phyloP scores from a whole-genome alignment of 2,797 vertebrate species.

The Macropus fuliginosus region DNA sequence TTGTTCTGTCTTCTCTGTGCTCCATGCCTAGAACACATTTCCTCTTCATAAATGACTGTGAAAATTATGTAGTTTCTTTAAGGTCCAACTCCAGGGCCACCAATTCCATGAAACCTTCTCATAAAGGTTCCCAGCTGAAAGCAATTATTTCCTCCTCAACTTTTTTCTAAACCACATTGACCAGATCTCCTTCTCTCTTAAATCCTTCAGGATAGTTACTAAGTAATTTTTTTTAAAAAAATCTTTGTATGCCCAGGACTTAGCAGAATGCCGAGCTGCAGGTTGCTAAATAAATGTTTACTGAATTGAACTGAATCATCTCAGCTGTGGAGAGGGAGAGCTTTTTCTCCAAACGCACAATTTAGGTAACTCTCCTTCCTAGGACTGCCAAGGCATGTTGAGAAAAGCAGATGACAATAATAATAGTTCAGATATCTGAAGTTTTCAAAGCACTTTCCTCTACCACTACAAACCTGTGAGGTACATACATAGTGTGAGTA shows the following conservation, averaged over 20 bases:
- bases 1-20: neutral
- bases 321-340: neutral
- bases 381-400: neutral
- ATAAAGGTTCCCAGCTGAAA: neutral
- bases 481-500: neutral
- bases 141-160: neutral
- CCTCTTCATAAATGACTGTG: neutral
- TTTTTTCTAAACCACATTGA: neutral
- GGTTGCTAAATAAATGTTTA: neutral
- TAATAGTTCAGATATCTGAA: neutral
- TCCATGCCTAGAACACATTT: neutral
- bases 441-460: no score
- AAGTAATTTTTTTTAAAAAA: neutral
- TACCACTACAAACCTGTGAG: neutral
- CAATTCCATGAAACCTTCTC: neutral
- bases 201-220: neutral
- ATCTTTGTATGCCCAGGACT: neutral
- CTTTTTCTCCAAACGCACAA: neutral
- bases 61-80: neutral
- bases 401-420: neutral
- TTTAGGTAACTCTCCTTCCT: neutral
- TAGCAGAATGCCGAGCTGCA: neutral
- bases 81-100: neutral
- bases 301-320: neutral
- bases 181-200: neutral